Base-by-base conservation (phyloP, 2,888 invertebrate species). In the Amorpha juglandis region DNA sequence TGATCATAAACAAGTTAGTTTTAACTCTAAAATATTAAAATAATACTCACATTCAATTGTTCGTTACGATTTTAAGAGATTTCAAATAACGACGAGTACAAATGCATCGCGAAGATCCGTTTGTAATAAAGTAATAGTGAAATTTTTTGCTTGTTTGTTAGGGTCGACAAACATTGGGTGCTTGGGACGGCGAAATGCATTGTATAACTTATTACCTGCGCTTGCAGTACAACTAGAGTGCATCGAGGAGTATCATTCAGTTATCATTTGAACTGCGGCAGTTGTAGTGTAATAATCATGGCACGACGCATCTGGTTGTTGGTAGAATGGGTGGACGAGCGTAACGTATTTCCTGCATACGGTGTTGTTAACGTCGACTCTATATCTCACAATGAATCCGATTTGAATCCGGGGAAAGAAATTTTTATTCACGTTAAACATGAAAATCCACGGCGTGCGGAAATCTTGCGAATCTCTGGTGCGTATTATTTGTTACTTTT, bases 291-390 rank as follows among this genome's bases (percentile, higher is more conserved):
- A 64, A 55, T 67, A 48, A 42, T 68, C 69, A 89, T 88, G 88
- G 73, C 79, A 70, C 78, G 76, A 62, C 74, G 76, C 11, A 66
- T 81, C 51, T 90, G 90, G 90, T 69, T 89, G 8, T 78, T 90
- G n/a, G 84, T 90, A 1, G 87, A 89, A 71, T 90, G 87, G 87
- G 74, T 84, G 47, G 85, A 88, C 9, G 83, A 86, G 35, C 75
- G 70, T 1, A 78, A 82, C 52, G 69, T 83, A 12, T 84, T 84
- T 62, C 80, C 88, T 7, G 74, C 76, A 19, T 90, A 89, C 70
- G 81, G 79, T 58, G 78, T 89, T 1, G 82, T 89, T 6, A 81
- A 81, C 68, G 68, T 78, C 9, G 78, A 83, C 53, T 77, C 75
- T 4, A 64, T 78, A 64, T 70, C 76, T 0, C 79, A 77, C 14